Conservation (phyloP, 1,140 invertebrate species). For the Drosophila athabasca region DNA sequence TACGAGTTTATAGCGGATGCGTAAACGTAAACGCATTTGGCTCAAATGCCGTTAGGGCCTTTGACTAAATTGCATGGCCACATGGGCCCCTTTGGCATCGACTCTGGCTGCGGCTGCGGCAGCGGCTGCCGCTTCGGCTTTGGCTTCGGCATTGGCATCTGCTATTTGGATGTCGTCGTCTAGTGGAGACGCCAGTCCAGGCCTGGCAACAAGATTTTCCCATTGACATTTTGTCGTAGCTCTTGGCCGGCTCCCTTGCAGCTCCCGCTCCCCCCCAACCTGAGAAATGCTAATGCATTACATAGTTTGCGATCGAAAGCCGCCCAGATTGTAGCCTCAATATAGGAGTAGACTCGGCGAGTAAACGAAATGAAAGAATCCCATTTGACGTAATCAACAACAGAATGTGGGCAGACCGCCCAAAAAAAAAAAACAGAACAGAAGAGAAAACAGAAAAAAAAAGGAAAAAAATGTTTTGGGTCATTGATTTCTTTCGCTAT, state of each 20-base stretch:
- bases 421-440: too few relatives aligned
- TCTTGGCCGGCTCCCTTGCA: background rate
- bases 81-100: slow-evolving; percentile 63
- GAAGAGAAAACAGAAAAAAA: slow-evolving; percentile 17
- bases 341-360: slow-evolving; percentile 17
- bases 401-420: slow-evolving; percentile 62
- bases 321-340: slow-evolving; percentile 58
- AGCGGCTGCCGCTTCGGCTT: background rate
- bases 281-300: slow-evolving; percentile 73
- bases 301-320: slow-evolving; percentile 43
- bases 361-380: slow-evolving; percentile 10
- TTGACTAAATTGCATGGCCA: slow-evolving; percentile 78
- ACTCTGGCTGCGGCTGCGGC: slow-evolving; percentile 15
- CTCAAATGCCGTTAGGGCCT: slow-evolving; percentile 82
- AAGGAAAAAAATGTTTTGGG: slow-evolving; percentile 67
- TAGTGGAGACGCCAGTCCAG: slow-evolving; percentile 37
- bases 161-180: slow-evolving; percentile 43
- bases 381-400: slow-evolving; percentile 78
- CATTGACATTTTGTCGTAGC: slow-evolving; percentile 56
- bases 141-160: slow-evolving; percentile 30
- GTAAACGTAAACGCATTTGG: slow-evolving; percentile 83
- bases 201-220: slow-evolving; percentile 66
- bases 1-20: slow-evolving; percentile 83
- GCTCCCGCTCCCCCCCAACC: background rate
- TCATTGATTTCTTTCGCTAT: slow-evolving; percentile 73